Evolutionary conservation across 1,140 invertebrate species (phyloP), one percentile per base, ranked within the genome.

Genomic region (Himalopsyche phryganea): DNA sequence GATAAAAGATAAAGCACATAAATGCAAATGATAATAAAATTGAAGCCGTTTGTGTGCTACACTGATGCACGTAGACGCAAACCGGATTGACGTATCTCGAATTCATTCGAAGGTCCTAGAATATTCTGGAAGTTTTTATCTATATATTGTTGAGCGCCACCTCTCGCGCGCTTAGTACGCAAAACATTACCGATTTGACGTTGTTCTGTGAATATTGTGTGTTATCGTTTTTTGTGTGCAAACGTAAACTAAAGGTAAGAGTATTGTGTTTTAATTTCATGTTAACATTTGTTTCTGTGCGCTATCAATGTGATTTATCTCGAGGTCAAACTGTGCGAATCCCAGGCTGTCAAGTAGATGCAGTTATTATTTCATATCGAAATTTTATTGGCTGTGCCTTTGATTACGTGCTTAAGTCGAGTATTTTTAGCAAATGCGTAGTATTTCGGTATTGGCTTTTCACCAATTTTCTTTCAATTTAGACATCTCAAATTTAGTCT

Each of bases 101-200:
- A 33, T 50, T 54, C 20, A 40, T 66, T 65, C 73, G 73, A 77
- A 77, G 75, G 73, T 68, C 73, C 74, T 60, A 73, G 75, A 76
- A 76, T 74, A 73, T 76, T 77, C 74, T 76, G 74, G 75, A 77
- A 68, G 71, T 75, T 76, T 76, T 75, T 70, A 70, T 74, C 72
- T 77, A 77, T 77, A 77, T 76, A 77, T 72, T 76, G 73, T 75
- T 69, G 69, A 68, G 73, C 73, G 72, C 72, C 71, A 66, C 63
- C 63, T 65, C 69, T 71, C 70, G 66, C 67, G 61, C 70, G 75
- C 73, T 76, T 76, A 71, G 75, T 76, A 75, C 71, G 72, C 33
- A 47, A 57, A 45, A 50, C 40, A 50, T 44, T 50, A 45, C 28
- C 42, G 54, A 6, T 44, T 56, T 57, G 54, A 49, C 45, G 13